phyloP scores from a whole-genome alignment of 1,140 invertebrate species.

The Cyclina sinensis region DNA sequence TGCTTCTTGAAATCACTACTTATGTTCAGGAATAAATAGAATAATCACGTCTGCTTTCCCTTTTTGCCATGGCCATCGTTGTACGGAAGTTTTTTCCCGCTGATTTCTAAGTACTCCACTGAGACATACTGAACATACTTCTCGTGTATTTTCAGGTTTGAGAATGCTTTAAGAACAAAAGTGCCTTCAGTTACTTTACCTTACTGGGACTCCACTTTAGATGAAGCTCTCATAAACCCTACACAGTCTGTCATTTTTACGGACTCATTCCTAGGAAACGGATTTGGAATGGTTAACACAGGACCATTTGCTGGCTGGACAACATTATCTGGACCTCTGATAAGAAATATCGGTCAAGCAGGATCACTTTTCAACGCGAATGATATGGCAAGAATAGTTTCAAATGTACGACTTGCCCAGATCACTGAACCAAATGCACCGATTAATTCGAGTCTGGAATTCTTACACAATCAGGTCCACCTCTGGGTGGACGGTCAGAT shows the following conservation, averaged over 20 bases:
- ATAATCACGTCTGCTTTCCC: no score
- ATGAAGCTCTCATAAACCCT: conserved; percentile 78
- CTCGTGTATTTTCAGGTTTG: conserved; percentile 81
- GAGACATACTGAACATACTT: no score
- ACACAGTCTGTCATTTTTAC: conserved; percentile 84
- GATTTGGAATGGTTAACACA: conserved; percentile 85
- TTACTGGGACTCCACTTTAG: conserved; percentile 82
- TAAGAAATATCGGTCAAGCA: conserved; percentile 70
- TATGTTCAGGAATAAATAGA: no score
- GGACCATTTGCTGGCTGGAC: conserved; percentile 78
- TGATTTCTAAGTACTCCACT: no score
- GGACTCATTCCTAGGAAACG: conserved; percentile 84
- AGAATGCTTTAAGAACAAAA: conserved; percentile 79
- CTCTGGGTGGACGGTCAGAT: conserved; percentile 82
- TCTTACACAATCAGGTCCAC: conserved; percentile 80
- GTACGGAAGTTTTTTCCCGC: no score
- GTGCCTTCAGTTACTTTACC: conserved; percentile 76
- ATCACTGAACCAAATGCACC: conserved; percentile 77
- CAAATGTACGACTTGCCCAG: conserved; percentile 68
- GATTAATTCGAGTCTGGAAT: conserved; percentile 74
- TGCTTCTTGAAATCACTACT: no score
- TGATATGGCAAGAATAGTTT: conserved; percentile 73
- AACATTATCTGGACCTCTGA: conserved; percentile 76
- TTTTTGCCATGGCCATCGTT: no score
- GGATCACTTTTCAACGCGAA: conserved; percentile 65